A percentile compares a stretch with the other conserved stretches of the same genome.
Evolutionary conservation across 2,888 invertebrate genomes (phyloP).

Genomic region (Agonopterix subpropinquella): DNA sequence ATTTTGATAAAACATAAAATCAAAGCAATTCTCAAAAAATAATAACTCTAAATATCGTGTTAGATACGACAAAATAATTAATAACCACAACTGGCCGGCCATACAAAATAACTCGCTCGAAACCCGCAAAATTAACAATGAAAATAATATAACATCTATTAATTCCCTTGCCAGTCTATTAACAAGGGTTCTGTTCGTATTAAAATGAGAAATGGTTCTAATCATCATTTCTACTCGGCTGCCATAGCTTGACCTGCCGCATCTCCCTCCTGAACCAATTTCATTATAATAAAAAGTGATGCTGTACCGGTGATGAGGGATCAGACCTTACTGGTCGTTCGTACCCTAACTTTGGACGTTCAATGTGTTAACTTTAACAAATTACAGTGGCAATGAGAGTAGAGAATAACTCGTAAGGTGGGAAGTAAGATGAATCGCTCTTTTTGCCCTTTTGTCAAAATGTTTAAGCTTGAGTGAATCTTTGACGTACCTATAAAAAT

Average conservation of each 20-base stretch:
- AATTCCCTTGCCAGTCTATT: slow-evolving; percentile 64
- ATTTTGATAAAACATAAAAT: too few relatives aligned
- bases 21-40: too few relatives aligned
- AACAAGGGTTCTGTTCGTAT: slow-evolving; percentile 64
- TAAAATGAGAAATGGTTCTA: slow-evolving; percentile 71
- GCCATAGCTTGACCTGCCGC: slow-evolving; percentile 20
- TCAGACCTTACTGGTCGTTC: slow-evolving; percentile 22
- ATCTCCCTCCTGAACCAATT: neutral
- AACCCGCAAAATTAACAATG: slow-evolving; percentile 65
- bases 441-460: slow-evolving; percentile 40
- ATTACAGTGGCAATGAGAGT: slow-evolving; percentile 57
- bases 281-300: too few relatives aligned
- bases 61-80: slow-evolving; percentile 18
- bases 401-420: slow-evolving; percentile 43
- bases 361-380: slow-evolving; percentile 69
- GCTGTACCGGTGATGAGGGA: too few relatives aligned
- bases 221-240: slow-evolving; percentile 55
- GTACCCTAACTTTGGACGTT: slow-evolving; percentile 51
- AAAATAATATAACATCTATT: slow-evolving; percentile 68
- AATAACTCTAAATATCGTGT: too few relatives aligned
- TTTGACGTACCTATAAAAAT: neutral
- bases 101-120: slow-evolving; percentile 36
- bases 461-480: neutral
- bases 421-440: slow-evolving; percentile 57
- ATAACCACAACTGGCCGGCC: slow-evolving; percentile 33